These are phyloP conservation scores for Trididemnum clinides DNA, from an alignment of 23 tunicate genomes.

Conservation along the genomic window DNA sequence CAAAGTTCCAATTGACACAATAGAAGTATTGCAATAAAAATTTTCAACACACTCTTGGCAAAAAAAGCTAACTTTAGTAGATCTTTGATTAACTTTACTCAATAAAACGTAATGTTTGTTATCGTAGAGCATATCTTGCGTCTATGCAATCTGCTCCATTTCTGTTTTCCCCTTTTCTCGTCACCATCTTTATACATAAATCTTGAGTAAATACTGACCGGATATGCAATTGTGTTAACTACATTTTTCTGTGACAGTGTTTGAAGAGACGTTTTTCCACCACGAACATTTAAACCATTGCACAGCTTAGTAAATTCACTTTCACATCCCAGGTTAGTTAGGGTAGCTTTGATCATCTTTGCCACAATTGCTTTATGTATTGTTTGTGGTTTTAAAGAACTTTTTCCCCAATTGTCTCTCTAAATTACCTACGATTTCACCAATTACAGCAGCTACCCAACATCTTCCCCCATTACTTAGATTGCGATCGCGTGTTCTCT, in stretches of 20 bases:
- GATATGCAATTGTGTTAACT: neutral
- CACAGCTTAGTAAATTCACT: neutral
- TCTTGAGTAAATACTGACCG: neutral
- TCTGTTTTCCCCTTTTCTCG: neutral
- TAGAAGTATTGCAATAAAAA: too few species aligned
- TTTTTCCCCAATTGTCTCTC: neutral
- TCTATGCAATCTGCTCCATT: constrained; percentile 13
- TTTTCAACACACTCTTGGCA: too few species aligned
- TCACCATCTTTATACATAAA: neutral
- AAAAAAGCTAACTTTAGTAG: too few species aligned
- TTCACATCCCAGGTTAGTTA: neutral
- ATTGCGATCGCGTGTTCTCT: neutral
- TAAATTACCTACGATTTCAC: neutral
- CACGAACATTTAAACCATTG: neutral
- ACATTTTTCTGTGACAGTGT: neutral
- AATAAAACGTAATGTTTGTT: too few species aligned
- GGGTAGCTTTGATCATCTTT: neutral
- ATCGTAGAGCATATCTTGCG: too few species aligned
- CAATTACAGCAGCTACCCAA: neutral
- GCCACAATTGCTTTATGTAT: neutral
- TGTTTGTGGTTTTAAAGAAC: neutral
- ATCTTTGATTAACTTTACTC: too few species aligned
- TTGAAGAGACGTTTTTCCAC: neutral
- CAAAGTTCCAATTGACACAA: too few species aligned
- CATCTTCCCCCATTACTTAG: neutral